Percentiles rank a stretch among this genome's conserved stretches.
These are phyloP conservation scores for Stenurella melanura DNA, from an alignment of 2,888 invertebrate species.

Conservation along the genomic window DNA sequence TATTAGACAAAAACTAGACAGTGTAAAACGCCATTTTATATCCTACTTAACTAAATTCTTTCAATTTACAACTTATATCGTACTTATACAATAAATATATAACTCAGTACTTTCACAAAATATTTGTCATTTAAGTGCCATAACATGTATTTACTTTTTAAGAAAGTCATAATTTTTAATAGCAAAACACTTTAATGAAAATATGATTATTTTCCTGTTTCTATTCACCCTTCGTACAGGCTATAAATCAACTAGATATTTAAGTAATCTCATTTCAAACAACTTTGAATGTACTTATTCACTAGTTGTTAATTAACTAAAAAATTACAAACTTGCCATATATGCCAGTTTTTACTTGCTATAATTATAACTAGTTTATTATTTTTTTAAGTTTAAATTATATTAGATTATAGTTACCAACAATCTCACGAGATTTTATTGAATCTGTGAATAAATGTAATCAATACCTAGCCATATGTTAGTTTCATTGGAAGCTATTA, in stretches of 20 bases:
- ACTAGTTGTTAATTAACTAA: neutral
- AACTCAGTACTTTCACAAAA: too few species aligned
- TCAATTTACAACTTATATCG: too few species aligned
- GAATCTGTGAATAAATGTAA: neutral
- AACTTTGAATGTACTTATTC: neutral
- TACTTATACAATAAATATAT: too few species aligned
- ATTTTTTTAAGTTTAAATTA: neutral
- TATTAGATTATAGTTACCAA: conserved; percentile 18
- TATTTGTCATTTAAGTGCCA: too few species aligned
- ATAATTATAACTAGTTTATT: conserved; percentile 14
- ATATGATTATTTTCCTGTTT: neutral
- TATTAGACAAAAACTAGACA: too few species aligned
- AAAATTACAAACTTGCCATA: conserved; percentile 15
- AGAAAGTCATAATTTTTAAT: neutral
- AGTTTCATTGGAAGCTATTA: neutral
- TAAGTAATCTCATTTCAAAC: neutral
- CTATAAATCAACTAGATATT: neutral
- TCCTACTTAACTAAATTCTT: too few species aligned
- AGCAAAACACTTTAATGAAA: neutral
- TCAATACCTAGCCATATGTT: neutral
- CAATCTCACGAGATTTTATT: conserved; percentile 9
- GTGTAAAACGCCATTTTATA: too few species aligned
- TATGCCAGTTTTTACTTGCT: conserved; percentile 17
- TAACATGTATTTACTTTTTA: too few species aligned
- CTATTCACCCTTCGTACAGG: neutral